Evolutionary conservation across 2,113 vertebrate genomes (phyloP).

Genomic region (Circaetus cinerascens): DNA sequence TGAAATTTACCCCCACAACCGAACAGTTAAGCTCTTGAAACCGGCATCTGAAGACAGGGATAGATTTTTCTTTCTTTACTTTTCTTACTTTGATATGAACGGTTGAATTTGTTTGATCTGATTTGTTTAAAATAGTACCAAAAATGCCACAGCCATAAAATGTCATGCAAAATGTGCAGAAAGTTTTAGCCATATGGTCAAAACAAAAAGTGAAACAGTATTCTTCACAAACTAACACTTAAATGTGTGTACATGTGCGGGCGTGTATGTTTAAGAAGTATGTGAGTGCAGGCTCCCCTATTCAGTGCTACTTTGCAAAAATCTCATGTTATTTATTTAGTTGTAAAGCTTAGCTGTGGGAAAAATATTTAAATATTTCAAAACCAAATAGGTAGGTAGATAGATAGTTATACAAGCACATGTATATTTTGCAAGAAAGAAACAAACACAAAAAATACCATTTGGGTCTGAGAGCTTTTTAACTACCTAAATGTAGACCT

Average conservation of each 20-base stretch:
- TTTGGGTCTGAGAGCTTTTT: background rate
- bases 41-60: background rate
- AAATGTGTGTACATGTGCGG: background rate
- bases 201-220: background rate
- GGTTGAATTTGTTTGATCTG: background rate
- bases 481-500: background rate
- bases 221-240: background rate
- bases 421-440: background rate
- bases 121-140: conserved; percentile 1
- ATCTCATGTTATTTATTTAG: fast-evolving
- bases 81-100: background rate
- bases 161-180: background rate
- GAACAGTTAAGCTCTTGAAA: conserved; percentile 36
- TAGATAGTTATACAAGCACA: background rate
- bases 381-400: background rate
- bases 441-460: background rate
- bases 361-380: background rate
- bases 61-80: background rate
- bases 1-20: conserved; percentile 8
- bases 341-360: background rate
- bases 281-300: background rate
- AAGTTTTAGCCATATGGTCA: background rate
- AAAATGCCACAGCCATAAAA: background rate
- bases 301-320: background rate
- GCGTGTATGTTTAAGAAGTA: background rate